Evolutionary conservation across 2,888 invertebrate species (phyloP), one percentile per base, ranked within the genome.

Genomic region (Myathropa florea): DNA sequence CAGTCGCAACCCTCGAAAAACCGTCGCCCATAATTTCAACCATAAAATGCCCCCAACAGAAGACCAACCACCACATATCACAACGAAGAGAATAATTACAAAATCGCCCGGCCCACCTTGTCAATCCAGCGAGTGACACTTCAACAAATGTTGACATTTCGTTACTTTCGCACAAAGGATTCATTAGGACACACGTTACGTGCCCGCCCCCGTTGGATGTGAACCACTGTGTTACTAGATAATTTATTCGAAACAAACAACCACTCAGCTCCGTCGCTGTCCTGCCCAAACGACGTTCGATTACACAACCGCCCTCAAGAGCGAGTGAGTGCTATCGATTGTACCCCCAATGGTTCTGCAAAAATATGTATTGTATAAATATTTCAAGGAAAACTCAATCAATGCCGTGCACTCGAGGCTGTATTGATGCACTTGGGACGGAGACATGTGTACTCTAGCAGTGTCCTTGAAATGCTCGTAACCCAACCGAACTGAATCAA

Each of bases 381-480:
- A 60, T 28, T 68, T 55, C 18, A 68, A 14, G 68, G 23, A 18
- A 67, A 18, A 33, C 46, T 63, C 53, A 71, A 78, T 78, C 53
- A 67, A 30, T 59, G 39, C 12, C n/a, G 28, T 57, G 46, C 21
- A 53, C 26, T 70, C 30, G 64, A 79, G 71, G 72, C n/a, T 55
- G 12, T 61, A 6, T 39, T 36, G 63, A 39, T 71, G 64, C 57
- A 57, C 64, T 59, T n/a, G 36, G 39, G 24, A 18, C 46, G 7
- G 46, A 18, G 46, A 46, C 46, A 46, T 46, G 46, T 46, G n/a
- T 18, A n/a, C 46, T 18, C 6, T 18, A 33, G 33, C 72, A 59
- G 23, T 75, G 75, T 33, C 80, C 80, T 75, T 80, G 75, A 61
- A 80, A 28, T 28, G 53, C 63, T 57, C 18, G 55, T 26, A 53